Evolutionary conservation across 1,140 invertebrate genomes (phyloP), one percentile per base, ranked within the genome.

Genomic region (Battus philenor): DNA sequence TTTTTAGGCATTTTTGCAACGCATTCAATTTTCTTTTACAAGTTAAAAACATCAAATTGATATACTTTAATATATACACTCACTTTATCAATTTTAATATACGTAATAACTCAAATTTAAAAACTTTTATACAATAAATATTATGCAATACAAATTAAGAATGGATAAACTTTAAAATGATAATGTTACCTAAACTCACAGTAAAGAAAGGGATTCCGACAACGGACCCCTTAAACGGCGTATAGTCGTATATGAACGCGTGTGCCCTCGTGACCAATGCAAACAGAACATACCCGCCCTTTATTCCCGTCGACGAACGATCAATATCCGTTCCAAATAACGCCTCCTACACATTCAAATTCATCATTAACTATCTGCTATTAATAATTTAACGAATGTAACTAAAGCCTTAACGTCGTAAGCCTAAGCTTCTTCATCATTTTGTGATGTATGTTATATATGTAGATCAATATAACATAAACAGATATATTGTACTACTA

Each of bases 291-390:
- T 50, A 31, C 43, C 54, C 62, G 49, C 52, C 56, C 67, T 72
- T 72, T 75, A 68, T 75, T 75, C 61, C 59, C 47, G 31, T 34
- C 56, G 53, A 31, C 50, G 44, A 29, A 34, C 68, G 71, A 75
- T 75, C 71, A 70, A 75, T 75, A 75, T 60, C 53, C 54, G 47
- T 49, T 50, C 47, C 33, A 61, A 38, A n/a, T 38, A 54, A 59
- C 33, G 36, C 32, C 24, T 27, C 16, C 43, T 36, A 16, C 26
- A 43, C 31, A 32, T 47, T 20, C 44, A 39, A 44, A 44, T 44
- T 22, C 24, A 20, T 30, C 39, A 50, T 44, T 34, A 46, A 32
- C 30, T 29, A 32, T 17, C 48, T 20, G 50, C 50, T 31, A 16
- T 18, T 31, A 33, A 13, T 29, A 27, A 29, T 29, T 29, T 3